Base-by-base conservation (phyloP, 2,113 vertebrate genomes). In the Abramis brama region DNA sequence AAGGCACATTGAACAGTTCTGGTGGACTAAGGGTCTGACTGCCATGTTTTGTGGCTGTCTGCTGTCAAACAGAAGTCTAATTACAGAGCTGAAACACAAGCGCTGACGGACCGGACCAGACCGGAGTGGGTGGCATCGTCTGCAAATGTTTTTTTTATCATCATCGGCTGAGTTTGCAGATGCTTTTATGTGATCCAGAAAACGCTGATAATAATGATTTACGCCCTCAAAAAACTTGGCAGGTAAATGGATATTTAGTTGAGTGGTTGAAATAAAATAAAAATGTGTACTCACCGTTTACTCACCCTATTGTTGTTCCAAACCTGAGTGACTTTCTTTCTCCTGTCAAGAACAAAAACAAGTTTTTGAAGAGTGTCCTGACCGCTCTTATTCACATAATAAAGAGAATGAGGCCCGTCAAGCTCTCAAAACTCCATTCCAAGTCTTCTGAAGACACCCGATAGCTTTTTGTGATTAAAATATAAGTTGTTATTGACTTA, bases 1-100 rank as follows among this genome's bases (percentile, higher is more conserved):
- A 45, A 43, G 36, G 55, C 57, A 15, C 57, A 43, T 57, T 60
- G 25, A 62, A 79, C 77, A 43, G 8, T n/a, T 55, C 8, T 23
- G 75, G 50, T 74, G 39, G 39, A 21, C 50, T 78, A 30, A 78
- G 75, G 75, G 50, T 78, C 52, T 36, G 19, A 3, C 19, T 78
- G 33, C 12, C 21, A 39, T 79, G 30, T 39, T 60, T 23, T 57
- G 23, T 27, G 73, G 43, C 73, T 75, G 73, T 75, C 43, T 75
- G 73, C 73, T 75, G 73, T 75, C 73, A 75, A 75, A 75, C 73
- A 75, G 73, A 75, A 60, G 77, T n/a, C 77, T 60, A 39, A 79
- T 39, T 39, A 79, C 55, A 60, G 77, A 79, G 30, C 77, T 78
- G 52, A 21, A 78, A 36, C 76, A 79, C 52, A 27, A 50, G 1